phyloP scores from a whole-genome alignment of 2,797 vertebrate genomes.

The Ctenochaetus hawaiiensis region DNA sequence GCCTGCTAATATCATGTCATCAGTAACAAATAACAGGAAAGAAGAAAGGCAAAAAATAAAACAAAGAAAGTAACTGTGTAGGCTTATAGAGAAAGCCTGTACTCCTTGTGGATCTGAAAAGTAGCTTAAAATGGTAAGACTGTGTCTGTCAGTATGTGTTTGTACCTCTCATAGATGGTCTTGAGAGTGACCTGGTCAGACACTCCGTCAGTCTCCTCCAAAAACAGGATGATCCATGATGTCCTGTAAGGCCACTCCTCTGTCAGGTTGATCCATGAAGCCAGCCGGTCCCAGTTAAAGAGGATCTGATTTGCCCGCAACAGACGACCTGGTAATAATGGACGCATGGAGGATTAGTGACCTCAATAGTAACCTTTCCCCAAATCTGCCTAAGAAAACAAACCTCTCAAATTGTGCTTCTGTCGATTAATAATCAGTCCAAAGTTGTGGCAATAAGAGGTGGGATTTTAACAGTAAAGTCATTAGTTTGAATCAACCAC shows the following conservation, averaged over 20 bases:
- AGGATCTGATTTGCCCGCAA: constrained; percentile 97
- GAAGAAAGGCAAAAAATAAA: neutral
- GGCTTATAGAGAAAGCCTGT: neutral
- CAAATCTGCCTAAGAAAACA: neutral
- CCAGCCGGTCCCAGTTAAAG: constrained; percentile 97
- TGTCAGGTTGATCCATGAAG: constrained; percentile 98
- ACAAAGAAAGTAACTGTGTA: neutral
- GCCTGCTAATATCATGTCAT: neutral
- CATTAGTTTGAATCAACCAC: neutral
- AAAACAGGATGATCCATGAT: constrained; percentile 96
- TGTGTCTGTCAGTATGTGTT: neutral
- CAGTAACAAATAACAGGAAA: neutral
- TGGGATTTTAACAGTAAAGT: neutral
- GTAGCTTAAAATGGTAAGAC: neutral
- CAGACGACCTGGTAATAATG: constrained; percentile 87
- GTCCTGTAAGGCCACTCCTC: constrained; percentile 99
- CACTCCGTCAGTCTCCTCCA: constrained; percentile 94
- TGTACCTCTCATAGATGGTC: constrained; percentile 95
- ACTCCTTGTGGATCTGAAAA: neutral
- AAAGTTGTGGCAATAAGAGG: neutral
- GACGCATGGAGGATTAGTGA: neutral
- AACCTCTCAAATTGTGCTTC: neutral
- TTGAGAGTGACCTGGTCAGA: constrained; percentile 93
- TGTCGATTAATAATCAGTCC: neutral
- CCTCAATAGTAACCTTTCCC: neutral